phyloP scores from a whole-genome alignment of 2,888 invertebrate species.

The Laspeyria flexula region DNA sequence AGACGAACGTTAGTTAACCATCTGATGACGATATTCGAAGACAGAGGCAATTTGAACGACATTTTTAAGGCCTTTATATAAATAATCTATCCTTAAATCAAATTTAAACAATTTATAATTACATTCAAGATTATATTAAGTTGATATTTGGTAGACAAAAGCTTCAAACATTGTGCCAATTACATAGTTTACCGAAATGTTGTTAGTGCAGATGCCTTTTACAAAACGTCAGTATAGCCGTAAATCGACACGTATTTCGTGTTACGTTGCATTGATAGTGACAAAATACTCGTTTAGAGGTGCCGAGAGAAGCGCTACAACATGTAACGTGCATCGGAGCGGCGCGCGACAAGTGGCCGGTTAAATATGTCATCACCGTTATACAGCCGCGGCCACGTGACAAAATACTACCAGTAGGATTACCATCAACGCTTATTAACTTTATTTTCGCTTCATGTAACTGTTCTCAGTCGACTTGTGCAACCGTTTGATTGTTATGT shows the following conservation, averaged over 20 bases:
- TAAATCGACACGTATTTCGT: conserved; percentile 20
- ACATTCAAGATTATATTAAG: too few species aligned
- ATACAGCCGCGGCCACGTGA: conserved; percentile 54
- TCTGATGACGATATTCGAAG: too few species aligned
- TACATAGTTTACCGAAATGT: conserved; percentile 16
- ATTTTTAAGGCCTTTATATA: too few species aligned
- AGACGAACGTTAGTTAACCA: too few species aligned
- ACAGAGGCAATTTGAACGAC: too few species aligned
- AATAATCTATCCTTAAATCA: too few species aligned
- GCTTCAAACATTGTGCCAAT: conserved; percentile 20
- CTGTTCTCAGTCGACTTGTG: conserved; percentile 21
- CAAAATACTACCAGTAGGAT: conserved; percentile 41
- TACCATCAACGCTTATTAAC: conserved; percentile 40
- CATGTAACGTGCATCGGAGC: conserved; percentile 38
- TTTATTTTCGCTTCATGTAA: conserved; percentile 37
- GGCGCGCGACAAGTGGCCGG: conserved; percentile 48
- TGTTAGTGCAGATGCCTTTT: conserved; percentile 17
- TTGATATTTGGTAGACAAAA: conserved; percentile 16
- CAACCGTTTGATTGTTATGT: too few species aligned
- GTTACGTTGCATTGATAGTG: conserved; percentile 42
- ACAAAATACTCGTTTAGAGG: conserved; percentile 45
- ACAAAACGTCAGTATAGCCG: conserved; percentile 12
- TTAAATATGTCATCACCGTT: conserved; percentile 75
- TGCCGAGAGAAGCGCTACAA: conserved; percentile 38
- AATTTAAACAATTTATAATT: too few species aligned